Evolutionary conservation across 2,888 invertebrate species (phyloP).

Genomic region (Phengaris arion): DNA sequence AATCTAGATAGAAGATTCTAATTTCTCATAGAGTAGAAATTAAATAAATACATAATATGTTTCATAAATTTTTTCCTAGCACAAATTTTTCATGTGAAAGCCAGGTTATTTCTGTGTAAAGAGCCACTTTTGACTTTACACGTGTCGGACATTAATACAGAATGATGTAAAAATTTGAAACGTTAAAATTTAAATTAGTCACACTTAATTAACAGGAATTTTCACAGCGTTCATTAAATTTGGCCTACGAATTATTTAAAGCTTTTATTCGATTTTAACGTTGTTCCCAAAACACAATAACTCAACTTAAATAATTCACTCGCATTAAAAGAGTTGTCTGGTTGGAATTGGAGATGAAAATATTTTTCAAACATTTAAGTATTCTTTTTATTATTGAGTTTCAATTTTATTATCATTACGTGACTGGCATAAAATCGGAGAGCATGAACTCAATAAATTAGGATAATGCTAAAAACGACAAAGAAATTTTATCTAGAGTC

Average conservation of each 20-base stretch:
- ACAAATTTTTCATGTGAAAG: background rate
- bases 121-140: background rate
- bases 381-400: too few species aligned
- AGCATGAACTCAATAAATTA: too few species aligned
- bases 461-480: too few species aligned
- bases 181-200: background rate
- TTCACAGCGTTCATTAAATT: conserved; percentile 3
- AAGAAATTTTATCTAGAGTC: too few species aligned
- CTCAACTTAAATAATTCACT: background rate
- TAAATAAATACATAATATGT: too few species aligned
- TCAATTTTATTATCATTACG: too few species aligned
- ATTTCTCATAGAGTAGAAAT: too few species aligned
- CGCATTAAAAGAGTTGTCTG: background rate
- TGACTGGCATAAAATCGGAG: too few species aligned
- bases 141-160: background rate
- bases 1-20: too few species aligned
- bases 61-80: too few species aligned
- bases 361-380: background rate
- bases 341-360: background rate
- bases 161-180: background rate
- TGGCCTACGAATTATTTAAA: background rate
- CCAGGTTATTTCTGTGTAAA: background rate
- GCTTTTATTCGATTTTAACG: background rate
- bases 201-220: background rate
- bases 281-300: background rate